A percentile compares a stretch with the other conserved stretches of the same genome.
Evolutionary conservation across 2,797 vertebrate species (phyloP).

Genomic region (Melanogrammus aeglefinus): DNA sequence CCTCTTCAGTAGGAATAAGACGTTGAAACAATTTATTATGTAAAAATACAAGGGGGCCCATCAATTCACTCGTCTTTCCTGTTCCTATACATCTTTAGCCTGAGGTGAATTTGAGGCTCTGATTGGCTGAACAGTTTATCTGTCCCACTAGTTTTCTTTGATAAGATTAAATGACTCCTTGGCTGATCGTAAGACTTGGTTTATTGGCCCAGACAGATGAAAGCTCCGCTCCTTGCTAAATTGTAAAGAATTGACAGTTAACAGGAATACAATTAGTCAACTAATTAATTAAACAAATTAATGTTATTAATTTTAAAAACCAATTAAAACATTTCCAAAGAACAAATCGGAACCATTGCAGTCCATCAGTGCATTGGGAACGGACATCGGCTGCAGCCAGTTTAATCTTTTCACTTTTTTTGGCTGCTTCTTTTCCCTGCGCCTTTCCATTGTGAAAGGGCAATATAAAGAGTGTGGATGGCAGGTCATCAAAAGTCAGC

Average conservation of each 20-base stretch:
- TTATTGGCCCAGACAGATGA: background rate
- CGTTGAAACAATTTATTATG: constrained; percentile 21
- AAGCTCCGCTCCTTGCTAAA: background rate
- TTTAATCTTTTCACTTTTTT: constrained; percentile 14
- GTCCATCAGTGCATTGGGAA: constrained; percentile 29
- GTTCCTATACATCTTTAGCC: constrained; percentile 27
- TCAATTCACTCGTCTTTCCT: background rate
- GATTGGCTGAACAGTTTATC: background rate
- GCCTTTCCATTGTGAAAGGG: constrained; percentile 32
- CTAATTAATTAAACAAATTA: background rate
- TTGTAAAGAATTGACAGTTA: background rate
- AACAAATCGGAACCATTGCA: constrained; percentile 25
- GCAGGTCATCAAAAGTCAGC: constrained; percentile 56
- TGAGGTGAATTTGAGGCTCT: constrained; percentile 1
- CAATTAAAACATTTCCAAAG: background rate
- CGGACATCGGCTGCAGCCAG: constrained; percentile 23
- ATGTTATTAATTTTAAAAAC: constrained; percentile 1
- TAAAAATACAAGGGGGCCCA: constrained; percentile 15
- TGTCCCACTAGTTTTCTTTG: constrained; percentile 10
- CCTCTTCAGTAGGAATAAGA: constrained; percentile 13
- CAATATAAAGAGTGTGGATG: constrained; percentile 33
- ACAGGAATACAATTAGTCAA: background rate
- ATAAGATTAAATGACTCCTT: constrained; percentile 21
- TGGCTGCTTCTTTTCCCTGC: background rate
- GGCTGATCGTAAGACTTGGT: background rate